Percentiles rank a stretch among this genome's conserved stretches.
phyloP scores from a whole-genome alignment of 2,797 vertebrate species.

The Xenops minutus region DNA sequence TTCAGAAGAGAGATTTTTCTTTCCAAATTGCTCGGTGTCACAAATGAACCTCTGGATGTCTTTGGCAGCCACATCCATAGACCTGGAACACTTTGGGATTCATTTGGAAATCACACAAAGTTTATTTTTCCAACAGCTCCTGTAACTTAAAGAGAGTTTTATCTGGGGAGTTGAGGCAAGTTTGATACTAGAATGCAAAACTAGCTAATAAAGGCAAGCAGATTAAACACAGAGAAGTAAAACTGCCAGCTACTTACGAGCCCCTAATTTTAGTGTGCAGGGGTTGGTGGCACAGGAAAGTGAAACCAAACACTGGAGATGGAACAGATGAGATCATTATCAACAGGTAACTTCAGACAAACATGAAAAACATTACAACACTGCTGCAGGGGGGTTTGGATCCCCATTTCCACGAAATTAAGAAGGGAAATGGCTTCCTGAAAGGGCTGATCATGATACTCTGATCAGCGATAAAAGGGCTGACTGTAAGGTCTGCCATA shows the following conservation, averaged over 20 bases:
- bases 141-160: not conserved
- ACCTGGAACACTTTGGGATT: not conserved
- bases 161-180: not conserved
- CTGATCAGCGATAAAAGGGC: not conserved
- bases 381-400: not conserved
- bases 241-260: not conserved
- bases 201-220: not conserved
- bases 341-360: not conserved
- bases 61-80: not conserved
- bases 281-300: not conserved
- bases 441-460: not conserved
- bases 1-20: not conserved
- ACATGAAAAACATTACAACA: not conserved
- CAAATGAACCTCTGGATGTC: not conserved
- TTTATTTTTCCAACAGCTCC: not conserved
- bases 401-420: not conserved
- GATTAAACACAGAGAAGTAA: not conserved
- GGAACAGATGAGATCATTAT: slow-evolving; percentile 2
- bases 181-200: not conserved
- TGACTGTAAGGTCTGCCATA: not conserved
- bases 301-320: not conserved
- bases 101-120: not conserved
- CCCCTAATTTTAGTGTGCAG: not conserved
- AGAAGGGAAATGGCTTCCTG: not conserved
- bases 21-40: not conserved